Percentiles rank a stretch among this genome's conserved stretches.
These are phyloP conservation scores for Glaucomys volans DNA, from an alignment of 2,113 vertebrate species.

Conservation along the genomic window DNA sequence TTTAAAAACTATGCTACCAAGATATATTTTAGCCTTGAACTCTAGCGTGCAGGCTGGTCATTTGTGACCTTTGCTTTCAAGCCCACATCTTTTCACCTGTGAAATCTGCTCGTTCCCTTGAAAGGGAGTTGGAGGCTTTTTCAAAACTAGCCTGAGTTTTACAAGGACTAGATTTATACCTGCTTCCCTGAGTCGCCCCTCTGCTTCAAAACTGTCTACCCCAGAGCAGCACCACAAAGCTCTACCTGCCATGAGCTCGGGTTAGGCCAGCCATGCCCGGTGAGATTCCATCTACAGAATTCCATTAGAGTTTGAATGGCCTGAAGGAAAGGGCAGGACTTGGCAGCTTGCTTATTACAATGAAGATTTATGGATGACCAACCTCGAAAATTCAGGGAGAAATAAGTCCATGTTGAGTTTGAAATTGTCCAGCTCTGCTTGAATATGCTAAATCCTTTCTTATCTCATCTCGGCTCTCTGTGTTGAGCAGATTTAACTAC, in stretches of 20 bases:
- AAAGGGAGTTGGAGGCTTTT: neutral
- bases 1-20: constrained; percentile 7
- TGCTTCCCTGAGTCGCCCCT: neutral
- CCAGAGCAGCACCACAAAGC: neutral
- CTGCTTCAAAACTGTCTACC: neutral
- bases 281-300: neutral
- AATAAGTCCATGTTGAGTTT: neutral
- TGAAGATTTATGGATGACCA: constrained; percentile 21
- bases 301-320: constrained; percentile 8
- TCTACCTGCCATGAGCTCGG: neutral
- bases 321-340: neutral
- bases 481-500: neutral
- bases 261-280: neutral
- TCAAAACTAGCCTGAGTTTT: neutral
- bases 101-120: constrained; percentile 7
- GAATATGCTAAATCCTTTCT: neutral
- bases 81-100: neutral
- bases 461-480: neutral
- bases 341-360: neutral
- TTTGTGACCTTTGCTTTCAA: neutral
- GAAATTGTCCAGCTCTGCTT: constrained; percentile 27
- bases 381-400: constrained; percentile 28
- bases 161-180: neutral
- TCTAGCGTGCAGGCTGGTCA: neutral
- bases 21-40: neutral